Evolutionary conservation across 2,888 invertebrate species (phyloP).

Genomic region (Malthinus flaveolus): DNA sequence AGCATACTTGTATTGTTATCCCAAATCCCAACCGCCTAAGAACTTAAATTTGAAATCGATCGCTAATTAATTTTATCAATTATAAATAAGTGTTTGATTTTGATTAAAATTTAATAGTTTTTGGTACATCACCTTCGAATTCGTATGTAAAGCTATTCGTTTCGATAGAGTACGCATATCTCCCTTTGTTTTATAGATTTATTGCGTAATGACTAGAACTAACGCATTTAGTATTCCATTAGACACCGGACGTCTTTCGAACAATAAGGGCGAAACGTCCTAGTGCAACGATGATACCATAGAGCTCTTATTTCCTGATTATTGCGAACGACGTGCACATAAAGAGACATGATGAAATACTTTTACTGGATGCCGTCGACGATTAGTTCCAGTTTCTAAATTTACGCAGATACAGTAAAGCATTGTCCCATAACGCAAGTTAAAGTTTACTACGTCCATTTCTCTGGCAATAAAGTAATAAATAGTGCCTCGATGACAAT

Average conservation of each 20-base stretch:
- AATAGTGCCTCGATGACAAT: conserved; percentile 24
- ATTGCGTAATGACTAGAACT: conserved; percentile 28
- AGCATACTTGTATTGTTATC: too few relatives aligned
- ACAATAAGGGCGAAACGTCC: conserved; percentile 20
- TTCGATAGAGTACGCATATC: conserved; percentile 20
- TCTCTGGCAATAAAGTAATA: conserved; percentile 26
- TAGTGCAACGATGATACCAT: conserved; percentile 13
- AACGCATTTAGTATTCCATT: conserved; percentile 33
- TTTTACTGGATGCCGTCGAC: conserved; percentile 22
- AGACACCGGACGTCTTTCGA: conserved; percentile 22
- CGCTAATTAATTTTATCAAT: too few relatives aligned
- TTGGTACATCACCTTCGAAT: too few relatives aligned
- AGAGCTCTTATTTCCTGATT: conserved; percentile 27
- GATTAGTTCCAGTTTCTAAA: conserved; percentile 37
- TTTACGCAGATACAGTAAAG: conserved; percentile 34
- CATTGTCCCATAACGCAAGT: conserved; percentile 23
- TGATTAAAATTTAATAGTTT: too few relatives aligned
- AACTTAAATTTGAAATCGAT: too few relatives aligned
- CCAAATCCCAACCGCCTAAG: too few relatives aligned
- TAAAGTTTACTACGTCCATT: conserved; percentile 22
- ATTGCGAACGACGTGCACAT: conserved; percentile 26
- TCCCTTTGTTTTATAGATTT: conserved; percentile 30
- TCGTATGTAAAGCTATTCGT: conserved; percentile 16
- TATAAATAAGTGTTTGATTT: too few relatives aligned
- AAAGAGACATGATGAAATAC: conserved; percentile 31